Conservation (phyloP, 2,113 vertebrate genomes). For the Menura novaehollandiae region DNA sequence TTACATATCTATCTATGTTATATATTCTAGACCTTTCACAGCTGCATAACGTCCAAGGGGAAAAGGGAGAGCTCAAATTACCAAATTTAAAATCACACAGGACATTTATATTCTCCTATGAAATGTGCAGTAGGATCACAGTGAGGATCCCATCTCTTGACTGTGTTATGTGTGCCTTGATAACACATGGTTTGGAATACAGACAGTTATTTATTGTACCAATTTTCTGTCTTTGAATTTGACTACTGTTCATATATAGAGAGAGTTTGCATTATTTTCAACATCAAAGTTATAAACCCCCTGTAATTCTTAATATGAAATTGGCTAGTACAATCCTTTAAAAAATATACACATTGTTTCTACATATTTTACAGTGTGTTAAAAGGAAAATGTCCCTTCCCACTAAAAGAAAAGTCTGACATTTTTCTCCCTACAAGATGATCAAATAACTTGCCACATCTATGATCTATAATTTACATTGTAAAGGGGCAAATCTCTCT, state of each 20-base stretch:
- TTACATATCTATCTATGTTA: not conserved
- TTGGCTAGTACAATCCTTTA: not conserved
- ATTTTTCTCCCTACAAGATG: not conserved
- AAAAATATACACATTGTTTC: not conserved
- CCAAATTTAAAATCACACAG: not conserved
- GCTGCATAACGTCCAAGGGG: not conserved
- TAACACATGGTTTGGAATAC: not conserved
- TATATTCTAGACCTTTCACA: not conserved
- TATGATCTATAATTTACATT: not conserved
- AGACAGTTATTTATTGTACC: not conserved
- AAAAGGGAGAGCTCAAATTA: not conserved
- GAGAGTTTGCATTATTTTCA: not conserved
- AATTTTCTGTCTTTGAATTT: not conserved
- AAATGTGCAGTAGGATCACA: not conserved
- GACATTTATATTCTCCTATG: not conserved
- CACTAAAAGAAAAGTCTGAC: not conserved
- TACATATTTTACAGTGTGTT: not conserved
- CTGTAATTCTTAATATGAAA: not conserved
- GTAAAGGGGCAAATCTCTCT: not conserved
- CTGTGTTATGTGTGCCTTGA: not conserved
- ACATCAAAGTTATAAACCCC: not conserved
- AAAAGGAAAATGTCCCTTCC: not conserved
- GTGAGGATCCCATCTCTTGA: not conserved
- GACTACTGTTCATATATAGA: not conserved
- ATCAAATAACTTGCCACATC: not conserved